phyloP scores from a whole-genome alignment of 2,797 vertebrate genomes.

The Lithobates pipiens region DNA sequence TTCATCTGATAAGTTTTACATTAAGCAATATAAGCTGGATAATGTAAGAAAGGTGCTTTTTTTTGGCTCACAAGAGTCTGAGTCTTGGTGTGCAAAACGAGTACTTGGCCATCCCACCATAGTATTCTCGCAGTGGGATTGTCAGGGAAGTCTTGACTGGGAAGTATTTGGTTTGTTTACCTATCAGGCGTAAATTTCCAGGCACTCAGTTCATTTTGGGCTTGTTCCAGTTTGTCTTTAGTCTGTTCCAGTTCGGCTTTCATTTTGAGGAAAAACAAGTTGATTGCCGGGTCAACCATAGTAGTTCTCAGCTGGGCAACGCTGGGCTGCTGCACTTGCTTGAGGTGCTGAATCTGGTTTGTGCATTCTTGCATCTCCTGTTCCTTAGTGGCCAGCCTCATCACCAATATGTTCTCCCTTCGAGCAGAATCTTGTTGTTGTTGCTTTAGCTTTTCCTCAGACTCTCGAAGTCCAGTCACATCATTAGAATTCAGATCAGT shows the following conservation, averaged over 20 bases:
- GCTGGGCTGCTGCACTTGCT: constrained; percentile 99
- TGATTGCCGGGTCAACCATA: constrained; percentile 99
- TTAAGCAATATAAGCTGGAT: constrained; percentile 94
- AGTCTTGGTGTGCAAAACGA: constrained; percentile 96
- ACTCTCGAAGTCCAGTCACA: constrained; percentile 95
- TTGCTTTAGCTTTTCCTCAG: constrained; percentile 98
- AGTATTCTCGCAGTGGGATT: constrained; percentile 98
- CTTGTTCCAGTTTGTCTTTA: constrained; percentile 99
- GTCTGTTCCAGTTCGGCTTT: constrained; percentile 99
- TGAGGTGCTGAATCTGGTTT: constrained; percentile 99
- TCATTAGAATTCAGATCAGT: too few species aligned
- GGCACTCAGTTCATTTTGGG: constrained; percentile 99
- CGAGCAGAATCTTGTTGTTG: constrained; percentile 98
- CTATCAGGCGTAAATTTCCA: constrained; percentile 99
- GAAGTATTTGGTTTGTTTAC: constrained; percentile 98
- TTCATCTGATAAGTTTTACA: constrained; percentile 98
- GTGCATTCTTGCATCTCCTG: constrained; percentile 99
- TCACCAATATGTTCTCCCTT: constrained; percentile 98
- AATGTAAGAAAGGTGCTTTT: constrained; percentile 89
- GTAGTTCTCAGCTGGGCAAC: constrained; percentile 98
- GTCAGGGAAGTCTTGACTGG: constrained; percentile 98
- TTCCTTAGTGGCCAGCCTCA: constrained; percentile 98
- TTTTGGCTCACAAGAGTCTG: constrained; percentile 97
- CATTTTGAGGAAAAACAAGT: constrained; percentile 99
- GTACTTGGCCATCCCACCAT: constrained; percentile 96